These are phyloP conservation scores for Drosophila biarmipes DNA, from an alignment of 1,140 invertebrate genomes.

Conservation along the genomic window DNA sequence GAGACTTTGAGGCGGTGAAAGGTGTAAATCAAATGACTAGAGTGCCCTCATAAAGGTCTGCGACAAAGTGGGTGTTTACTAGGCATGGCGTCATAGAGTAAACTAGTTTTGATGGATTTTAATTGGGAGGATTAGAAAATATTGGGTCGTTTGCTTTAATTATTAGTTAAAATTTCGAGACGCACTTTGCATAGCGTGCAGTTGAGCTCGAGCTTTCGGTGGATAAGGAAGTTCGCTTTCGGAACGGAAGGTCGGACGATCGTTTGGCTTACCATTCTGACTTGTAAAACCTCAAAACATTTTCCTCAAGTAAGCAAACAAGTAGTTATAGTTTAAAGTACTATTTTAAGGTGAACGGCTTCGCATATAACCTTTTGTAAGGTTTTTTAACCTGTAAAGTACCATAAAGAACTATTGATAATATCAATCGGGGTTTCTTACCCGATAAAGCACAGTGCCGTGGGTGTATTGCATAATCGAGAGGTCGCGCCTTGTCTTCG, in stretches of 20 bases:
- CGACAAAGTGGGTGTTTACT: neutral
- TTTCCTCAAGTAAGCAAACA: too few relatives aligned
- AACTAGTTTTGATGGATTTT: constrained; percentile 19
- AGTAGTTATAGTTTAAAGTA: too few relatives aligned
- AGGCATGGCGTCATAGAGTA: constrained; percentile 2
- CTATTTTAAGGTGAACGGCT: too few relatives aligned
- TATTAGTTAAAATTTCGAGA: neutral
- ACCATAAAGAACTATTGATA: too few relatives aligned
- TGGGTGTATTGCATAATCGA: too few relatives aligned
- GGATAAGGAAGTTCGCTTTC: constrained; percentile 3
- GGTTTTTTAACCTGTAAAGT: too few relatives aligned
- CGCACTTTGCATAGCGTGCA: constrained; percentile 5
- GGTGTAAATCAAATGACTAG: constrained; percentile 31
- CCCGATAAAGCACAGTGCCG: too few relatives aligned
- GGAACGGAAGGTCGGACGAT: neutral
- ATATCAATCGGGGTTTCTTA: too few relatives aligned
- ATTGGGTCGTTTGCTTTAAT: neutral
- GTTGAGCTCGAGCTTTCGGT: constrained; percentile 12
- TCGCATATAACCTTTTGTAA: too few relatives aligned
- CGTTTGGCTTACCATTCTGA: neutral
- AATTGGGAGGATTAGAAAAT: constrained; percentile 15
- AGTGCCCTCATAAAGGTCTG: neutral
- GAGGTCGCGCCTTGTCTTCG: too few relatives aligned
- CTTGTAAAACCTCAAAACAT: neutral
- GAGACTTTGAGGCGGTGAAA: constrained; percentile 7